Percentiles rank a stretch among this genome's conserved stretches.
Evolutionary conservation across 2,797 vertebrate species (phyloP).

Genomic region (Hydrocynus forskahlii): DNA sequence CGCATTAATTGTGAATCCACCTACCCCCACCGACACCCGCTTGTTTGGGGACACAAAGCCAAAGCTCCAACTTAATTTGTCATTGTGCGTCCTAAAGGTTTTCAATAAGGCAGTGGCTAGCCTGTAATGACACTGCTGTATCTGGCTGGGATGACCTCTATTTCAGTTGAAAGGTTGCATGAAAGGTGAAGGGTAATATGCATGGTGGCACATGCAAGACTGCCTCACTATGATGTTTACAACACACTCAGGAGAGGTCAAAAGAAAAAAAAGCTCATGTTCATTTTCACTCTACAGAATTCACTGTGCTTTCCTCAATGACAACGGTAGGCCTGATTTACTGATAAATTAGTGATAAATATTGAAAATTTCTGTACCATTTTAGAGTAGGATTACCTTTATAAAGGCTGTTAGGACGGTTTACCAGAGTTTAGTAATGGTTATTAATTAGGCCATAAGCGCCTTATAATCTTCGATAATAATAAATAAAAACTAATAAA

Average conservation of each 20-base stretch:
- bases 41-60: conserved; percentile 43
- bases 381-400: too few relatives aligned
- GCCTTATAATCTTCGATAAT: too few relatives aligned
- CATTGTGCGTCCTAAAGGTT: conserved; percentile 66
- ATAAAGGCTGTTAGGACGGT: too few relatives aligned
- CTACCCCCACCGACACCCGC: conserved; percentile 62
- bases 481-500: too few relatives aligned
- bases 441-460: too few relatives aligned
- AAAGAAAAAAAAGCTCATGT: not conserved
- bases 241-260: not conserved
- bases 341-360: too few relatives aligned
- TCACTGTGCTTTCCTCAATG: too few relatives aligned
- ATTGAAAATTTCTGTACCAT: too few relatives aligned
- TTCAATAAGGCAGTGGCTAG: conserved; percentile 62
- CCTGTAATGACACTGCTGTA: conserved; percentile 36
- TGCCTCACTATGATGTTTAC: not conserved
- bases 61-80: conserved; percentile 73
- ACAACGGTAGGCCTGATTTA: too few relatives aligned
- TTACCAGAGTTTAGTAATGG: too few relatives aligned
- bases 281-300: not conserved
- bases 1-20: conserved; percentile 77
- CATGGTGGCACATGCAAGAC: conserved; percentile 27
- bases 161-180: conserved; percentile 17
- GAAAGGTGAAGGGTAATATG: conserved; percentile 67
- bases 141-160: conserved; percentile 20